phyloP scores from a whole-genome alignment of 2,888 invertebrate genomes.

The Nephrotoma appendiculata region DNA sequence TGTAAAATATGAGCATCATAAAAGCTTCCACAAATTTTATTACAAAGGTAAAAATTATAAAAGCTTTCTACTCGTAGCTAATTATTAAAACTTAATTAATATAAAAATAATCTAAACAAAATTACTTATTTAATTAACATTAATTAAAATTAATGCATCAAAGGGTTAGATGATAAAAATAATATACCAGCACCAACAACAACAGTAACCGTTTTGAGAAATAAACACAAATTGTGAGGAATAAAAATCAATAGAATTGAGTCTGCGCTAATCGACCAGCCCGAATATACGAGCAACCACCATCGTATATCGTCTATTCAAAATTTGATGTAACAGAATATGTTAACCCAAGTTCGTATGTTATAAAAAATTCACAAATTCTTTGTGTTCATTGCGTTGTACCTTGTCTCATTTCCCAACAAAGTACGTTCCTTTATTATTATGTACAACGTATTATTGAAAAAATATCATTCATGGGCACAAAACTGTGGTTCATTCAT shows the following conservation, averaged over 20 bases:
- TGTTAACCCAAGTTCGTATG: background rate
- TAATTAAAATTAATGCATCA: background rate
- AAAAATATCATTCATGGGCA: background rate
- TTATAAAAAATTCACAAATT: background rate
- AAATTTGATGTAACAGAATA: background rate
- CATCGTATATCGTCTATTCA: background rate
- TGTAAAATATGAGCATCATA: background rate
- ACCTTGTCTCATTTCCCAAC: background rate
- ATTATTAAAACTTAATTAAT: background rate
- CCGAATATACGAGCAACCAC: background rate
- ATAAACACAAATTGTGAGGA: background rate
- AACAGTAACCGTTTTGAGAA: background rate
- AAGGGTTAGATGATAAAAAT: background rate
- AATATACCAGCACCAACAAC: background rate
- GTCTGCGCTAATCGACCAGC: background rate
- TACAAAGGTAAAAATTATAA: background rate
- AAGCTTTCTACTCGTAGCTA: background rate
- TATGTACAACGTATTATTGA: background rate
- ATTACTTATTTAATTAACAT: background rate
- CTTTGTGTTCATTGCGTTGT: background rate
- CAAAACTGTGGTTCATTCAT: background rate
- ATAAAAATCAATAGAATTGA: background rate
- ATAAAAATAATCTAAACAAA: background rate
- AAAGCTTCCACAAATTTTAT: background rate
- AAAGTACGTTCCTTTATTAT: background rate